These are phyloP conservation scores for Tetragonula clypearis DNA, from an alignment of 1,140 invertebrate species.

Conservation along the genomic window DNA sequence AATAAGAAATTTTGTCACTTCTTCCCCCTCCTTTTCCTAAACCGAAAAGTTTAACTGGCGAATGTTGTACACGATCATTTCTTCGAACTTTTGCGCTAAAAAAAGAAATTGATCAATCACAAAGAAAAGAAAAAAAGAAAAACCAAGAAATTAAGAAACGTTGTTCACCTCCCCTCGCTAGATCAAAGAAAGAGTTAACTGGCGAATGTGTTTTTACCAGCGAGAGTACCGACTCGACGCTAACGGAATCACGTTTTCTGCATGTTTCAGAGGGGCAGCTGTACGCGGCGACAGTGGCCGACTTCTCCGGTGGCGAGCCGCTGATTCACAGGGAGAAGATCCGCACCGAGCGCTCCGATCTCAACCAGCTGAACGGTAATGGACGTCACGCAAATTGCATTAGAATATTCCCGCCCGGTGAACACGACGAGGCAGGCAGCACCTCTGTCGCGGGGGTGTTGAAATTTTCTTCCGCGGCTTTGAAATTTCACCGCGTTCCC, in stretches of 20 bases:
- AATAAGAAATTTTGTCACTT: too few relatives aligned
- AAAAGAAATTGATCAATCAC: too few relatives aligned
- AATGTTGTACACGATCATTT: too few relatives aligned
- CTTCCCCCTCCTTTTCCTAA: too few relatives aligned
- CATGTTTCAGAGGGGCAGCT: constrained; percentile 89
- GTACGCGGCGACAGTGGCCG: constrained; percentile 97
- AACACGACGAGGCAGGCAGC: not conserved
- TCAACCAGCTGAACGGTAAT: constrained; percentile 88
- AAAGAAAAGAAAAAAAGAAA: too few relatives aligned
- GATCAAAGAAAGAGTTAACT: too few relatives aligned
- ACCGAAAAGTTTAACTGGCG: too few relatives aligned
- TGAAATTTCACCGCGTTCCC: not conserved
- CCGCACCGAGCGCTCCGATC: constrained; percentile 92
- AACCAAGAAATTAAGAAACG: too few relatives aligned
- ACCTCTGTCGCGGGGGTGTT: not conserved
- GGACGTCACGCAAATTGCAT: constrained; percentile 31
- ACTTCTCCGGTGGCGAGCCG: constrained; percentile 95
- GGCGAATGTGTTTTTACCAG: not conserved
- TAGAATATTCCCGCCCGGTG: constrained; percentile 18
- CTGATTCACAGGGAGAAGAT: constrained; percentile 94
- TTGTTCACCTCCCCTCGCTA: too few relatives aligned
- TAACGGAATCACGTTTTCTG: constrained; percentile 48
- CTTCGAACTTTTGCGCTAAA: too few relatives aligned
- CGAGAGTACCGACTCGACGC: constrained; percentile 21
- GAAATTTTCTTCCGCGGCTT: not conserved